phyloP scores from a whole-genome alignment of 2,888 invertebrate genomes.

The Brachypterus glaber region DNA sequence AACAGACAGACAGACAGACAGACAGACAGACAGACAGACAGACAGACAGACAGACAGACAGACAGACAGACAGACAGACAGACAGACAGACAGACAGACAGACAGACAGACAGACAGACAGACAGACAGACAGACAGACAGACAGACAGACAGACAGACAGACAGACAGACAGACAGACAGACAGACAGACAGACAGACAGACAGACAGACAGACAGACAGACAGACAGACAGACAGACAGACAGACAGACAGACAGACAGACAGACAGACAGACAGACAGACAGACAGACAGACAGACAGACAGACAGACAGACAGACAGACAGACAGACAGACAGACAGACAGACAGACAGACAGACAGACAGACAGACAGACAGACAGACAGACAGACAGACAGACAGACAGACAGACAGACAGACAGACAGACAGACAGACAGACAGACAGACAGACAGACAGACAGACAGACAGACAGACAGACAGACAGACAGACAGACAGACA shows the following conservation, averaged over 20 bases:
- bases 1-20: too few species aligned
- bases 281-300: constrained; percentile 20
- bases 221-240: constrained; percentile 20
- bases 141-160: constrained; percentile 20
- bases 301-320: constrained; percentile 20
- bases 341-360: constrained; percentile 20
- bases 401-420: constrained; percentile 20
- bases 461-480: constrained; percentile 18
- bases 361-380: constrained; percentile 35
- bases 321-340: constrained; percentile 19
- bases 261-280: constrained; percentile 20
- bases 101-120: constrained; percentile 12
- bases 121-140: constrained; percentile 20
- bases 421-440: constrained; percentile 21
- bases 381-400: constrained; percentile 20
- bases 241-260: constrained; percentile 20
- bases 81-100: constrained; percentile 6
- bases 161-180: constrained; percentile 21
- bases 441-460: constrained; percentile 20
- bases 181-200: constrained; percentile 20
- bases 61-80: constrained; percentile 6
- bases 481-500: constrained; percentile 6
- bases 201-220: constrained; percentile 19
- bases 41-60: constrained; percentile 6
- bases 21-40: constrained; percentile 6